phyloP scores from a whole-genome alignment of 2,113 vertebrate species.

The Ramphastos sulfuratus region DNA sequence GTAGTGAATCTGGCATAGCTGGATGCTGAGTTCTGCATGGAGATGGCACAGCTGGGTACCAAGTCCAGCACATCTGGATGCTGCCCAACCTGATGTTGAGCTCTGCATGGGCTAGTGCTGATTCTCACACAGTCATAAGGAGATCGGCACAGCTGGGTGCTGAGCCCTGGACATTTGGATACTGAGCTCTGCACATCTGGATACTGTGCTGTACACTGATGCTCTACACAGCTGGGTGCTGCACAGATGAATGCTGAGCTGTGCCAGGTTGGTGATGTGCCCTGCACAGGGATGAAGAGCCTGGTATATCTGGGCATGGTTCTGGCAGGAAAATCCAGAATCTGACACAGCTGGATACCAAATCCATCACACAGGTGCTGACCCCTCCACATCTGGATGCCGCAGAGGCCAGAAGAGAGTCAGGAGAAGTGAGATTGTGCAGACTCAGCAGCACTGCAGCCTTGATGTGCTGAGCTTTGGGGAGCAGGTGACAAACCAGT shows the following conservation, averaged over 20 bases:
- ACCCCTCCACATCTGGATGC: background rate
- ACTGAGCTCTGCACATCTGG: background rate
- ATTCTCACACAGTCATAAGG: background rate
- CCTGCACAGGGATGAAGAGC: fast-evolving
- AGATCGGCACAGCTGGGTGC: background rate
- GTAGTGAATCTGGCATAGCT: background rate
- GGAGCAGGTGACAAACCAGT: fast-evolving
- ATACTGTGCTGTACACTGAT: too few species aligned
- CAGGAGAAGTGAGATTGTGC: background rate
- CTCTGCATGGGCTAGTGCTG: background rate
- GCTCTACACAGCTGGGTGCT: too few species aligned
- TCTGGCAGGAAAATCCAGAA: background rate
- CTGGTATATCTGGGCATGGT: background rate
- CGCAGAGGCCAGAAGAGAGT: background rate
- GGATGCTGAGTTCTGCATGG: background rate
- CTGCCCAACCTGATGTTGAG: background rate
- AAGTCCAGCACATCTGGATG: background rate
- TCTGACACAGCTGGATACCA: background rate
- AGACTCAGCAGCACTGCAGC: fast-evolving
- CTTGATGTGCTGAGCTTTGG: background rate
- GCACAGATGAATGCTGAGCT: background rate
- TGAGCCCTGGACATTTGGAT: background rate
- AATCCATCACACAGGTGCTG: background rate
- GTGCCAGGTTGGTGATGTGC: fast-evolving
- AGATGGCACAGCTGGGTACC: background rate